Base-by-base conservation (phyloP, 1,140 invertebrate species). In the Ips typographus region DNA sequence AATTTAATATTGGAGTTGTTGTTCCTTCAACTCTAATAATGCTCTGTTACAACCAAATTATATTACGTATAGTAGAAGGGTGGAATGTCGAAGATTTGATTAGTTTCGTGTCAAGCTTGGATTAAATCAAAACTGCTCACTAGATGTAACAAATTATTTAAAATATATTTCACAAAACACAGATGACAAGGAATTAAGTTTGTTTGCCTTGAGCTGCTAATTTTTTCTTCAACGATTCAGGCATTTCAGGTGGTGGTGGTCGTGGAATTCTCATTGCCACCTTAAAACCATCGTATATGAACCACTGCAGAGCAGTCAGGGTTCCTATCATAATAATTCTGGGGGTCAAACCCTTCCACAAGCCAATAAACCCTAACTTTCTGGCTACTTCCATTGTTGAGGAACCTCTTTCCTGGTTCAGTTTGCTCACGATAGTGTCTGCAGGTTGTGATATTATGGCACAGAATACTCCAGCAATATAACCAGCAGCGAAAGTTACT, bases 251-350 rank as follows among this genome's bases (percentile, higher is more conserved):
- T 83, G 98, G 98, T 83, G 98, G 98, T 78, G 98, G 98, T 74
- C 98, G 89, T 60, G 98, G 98, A 84, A 99, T 91, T 73, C 90
- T 84, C 52, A 96, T 86, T 75, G 85, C 89, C 3, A 86, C 94
- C 84, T 96, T 96, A 41, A 98, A 95, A 42, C 92, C 95, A 80
- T 99, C 98, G 79, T 99, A 99, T 82, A 99, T 99, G 85, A 99
- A 99, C 98, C 98, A 99, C 82, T 99, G 98, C 52, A 96, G 88
- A 41, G 95, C 98, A 52, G 98, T 99, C 55, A 99, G 85, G 7
- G 98, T 99, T 90, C 98, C 98, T 80, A 99, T 99, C 98, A 99
- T 99, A 68, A 99, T 90, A 79, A 99, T 99, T 86, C 98, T 95
- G 56, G 98, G 95, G 68, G 88, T 86, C 37, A 99, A 85, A 76